A percentile compares a stretch with the other conserved stretches of the same genome.
These are phyloP conservation scores for Drosophila borealis DNA, from an alignment of 2,888 invertebrate genomes.

Conservation along the genomic window DNA sequence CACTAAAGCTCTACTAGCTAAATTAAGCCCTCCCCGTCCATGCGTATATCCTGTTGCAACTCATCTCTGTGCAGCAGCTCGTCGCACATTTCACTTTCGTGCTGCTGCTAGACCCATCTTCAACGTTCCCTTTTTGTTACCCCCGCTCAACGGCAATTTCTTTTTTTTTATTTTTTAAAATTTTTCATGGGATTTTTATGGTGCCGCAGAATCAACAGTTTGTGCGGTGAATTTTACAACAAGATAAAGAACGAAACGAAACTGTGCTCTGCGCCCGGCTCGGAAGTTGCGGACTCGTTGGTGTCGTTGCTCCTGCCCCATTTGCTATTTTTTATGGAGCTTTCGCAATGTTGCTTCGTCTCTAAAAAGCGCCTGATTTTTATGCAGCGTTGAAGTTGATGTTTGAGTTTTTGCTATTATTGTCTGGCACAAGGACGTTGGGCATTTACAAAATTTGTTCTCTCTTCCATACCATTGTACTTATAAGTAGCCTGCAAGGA, in stretches of 20 bases:
- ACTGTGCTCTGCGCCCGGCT: slow-evolving; percentile 25
- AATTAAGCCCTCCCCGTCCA: slow-evolving; percentile 62
- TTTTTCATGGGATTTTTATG: slow-evolving; percentile 83
- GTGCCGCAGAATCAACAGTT: slow-evolving; percentile 83
- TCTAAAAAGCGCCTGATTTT: slow-evolving; percentile 51
- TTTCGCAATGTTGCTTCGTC: slow-evolving; percentile 27
- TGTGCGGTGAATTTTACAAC: slow-evolving; percentile 84
- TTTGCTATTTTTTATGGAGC: slow-evolving; percentile 20
- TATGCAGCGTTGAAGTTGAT: slow-evolving; percentile 68
- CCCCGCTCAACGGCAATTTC: too few relatives aligned
- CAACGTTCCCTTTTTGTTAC: not conserved
- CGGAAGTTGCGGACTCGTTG: slow-evolving; percentile 37
- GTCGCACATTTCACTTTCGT: slow-evolving; percentile 60
- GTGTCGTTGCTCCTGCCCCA: slow-evolving; percentile 37
- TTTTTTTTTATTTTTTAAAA: slow-evolving; percentile 47
- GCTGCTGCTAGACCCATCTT: slow-evolving; percentile 26
- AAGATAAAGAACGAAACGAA: slow-evolving; percentile 68
- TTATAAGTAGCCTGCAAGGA: slow-evolving; percentile 7
- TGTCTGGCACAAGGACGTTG: slow-evolving; percentile 71
- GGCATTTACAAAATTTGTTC: slow-evolving; percentile 43
- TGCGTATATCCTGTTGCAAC: slow-evolving; percentile 60
- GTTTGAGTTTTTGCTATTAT: slow-evolving; percentile 69
- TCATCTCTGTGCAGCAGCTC: slow-evolving; percentile 61
- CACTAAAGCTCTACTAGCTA: slow-evolving; percentile 65
- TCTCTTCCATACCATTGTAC: slow-evolving; percentile 1